Base-by-base conservation (phyloP, 2,113 vertebrate genomes). In the Hoplias malabaricus region DNA sequence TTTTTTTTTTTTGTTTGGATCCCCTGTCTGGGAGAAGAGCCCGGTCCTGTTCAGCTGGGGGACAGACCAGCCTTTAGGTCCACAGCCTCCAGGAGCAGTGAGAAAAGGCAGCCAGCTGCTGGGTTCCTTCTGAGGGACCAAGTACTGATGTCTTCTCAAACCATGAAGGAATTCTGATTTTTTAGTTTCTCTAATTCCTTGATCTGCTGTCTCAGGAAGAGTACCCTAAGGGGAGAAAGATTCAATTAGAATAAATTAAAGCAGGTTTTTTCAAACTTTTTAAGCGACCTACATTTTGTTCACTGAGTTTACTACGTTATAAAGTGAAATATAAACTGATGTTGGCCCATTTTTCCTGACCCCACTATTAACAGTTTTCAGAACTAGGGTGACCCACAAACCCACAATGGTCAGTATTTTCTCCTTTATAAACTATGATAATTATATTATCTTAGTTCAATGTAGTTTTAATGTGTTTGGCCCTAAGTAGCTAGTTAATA, bases 161-260 rank as follows among this genome's bases (percentile, higher is more conserved):
- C 96, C 97, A 99, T 99, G 91, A 98, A 98, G 87, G 96, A 99
- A 93, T 98, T 98, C 94, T 99, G 96, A 90, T 99, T 98, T 94
- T 99, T 99, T 93, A 99, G 94, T 89, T 98, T 99, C 94, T 99
- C 97, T 85, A 99, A 95, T 94, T 99, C 97, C 93, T 98, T 99
- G 91, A 96, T 99, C 94, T 99, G 96, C 89, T 99, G 96, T 93
- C 96, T 95, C 94, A 99, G 93, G 90, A 99, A 98, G 74, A 99
- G 93, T 93, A 99, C 96, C 93, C 97, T 99, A 90, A 40, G 87
- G 88, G 23, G 25, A 74, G 10, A 86, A 80, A 73, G 80, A 2
- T 10, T 16, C 29, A 69, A 16, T 68, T 10, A 56, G 36, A 33
- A 7, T 36, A 16, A 29, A 3, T 4, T 19, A n/a, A n/a, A n/a